A percentile compares a stretch with the other conserved stretches of the same genome.
These are phyloP conservation scores for Drosophila ficusphila DNA, from an alignment of 1,140 invertebrate genomes.

Conservation along the genomic window DNA sequence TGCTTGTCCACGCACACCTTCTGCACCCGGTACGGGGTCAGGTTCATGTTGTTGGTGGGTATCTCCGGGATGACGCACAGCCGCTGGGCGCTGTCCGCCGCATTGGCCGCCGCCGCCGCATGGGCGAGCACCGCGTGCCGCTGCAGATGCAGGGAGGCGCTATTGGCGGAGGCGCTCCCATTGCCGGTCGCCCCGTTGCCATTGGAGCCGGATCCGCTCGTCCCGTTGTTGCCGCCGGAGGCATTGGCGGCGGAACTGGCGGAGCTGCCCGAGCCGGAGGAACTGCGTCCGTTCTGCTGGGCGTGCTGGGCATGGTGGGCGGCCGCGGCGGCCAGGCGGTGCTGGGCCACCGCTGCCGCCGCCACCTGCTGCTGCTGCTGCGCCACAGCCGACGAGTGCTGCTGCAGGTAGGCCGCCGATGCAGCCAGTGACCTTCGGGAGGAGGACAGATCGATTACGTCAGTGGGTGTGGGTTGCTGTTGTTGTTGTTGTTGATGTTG, in stretches of 20 bases:
- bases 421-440: constrained; percentile 83
- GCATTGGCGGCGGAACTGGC: background rate
- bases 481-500: constrained; percentile 39
- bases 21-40: constrained; percentile 87
- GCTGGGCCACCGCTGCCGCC: constrained; percentile 53
- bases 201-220: constrained; percentile 45
- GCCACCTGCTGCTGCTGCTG: constrained; percentile 55
- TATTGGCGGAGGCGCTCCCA: constrained; percentile 51
- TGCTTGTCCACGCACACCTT: constrained; percentile 91
- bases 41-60: constrained; percentile 66
- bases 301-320: constrained; percentile 68
- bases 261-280: constrained; percentile 21
- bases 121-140: constrained; percentile 83
- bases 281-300: constrained; percentile 61
- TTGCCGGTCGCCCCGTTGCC: constrained; percentile 32
- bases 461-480: constrained; percentile 70
- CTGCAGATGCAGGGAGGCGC: constrained; percentile 78
- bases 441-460: constrained; percentile 84
- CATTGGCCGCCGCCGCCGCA: constrained; percentile 57
- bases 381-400: constrained; percentile 57
- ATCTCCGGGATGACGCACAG: constrained; percentile 77
- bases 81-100: constrained; percentile 58
- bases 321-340: constrained; percentile 50
- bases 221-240: constrained; percentile 40
- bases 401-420: constrained; percentile 71